phyloP scores from a whole-genome alignment of 2,113 vertebrate species.

The Perccottus glenii region DNA sequence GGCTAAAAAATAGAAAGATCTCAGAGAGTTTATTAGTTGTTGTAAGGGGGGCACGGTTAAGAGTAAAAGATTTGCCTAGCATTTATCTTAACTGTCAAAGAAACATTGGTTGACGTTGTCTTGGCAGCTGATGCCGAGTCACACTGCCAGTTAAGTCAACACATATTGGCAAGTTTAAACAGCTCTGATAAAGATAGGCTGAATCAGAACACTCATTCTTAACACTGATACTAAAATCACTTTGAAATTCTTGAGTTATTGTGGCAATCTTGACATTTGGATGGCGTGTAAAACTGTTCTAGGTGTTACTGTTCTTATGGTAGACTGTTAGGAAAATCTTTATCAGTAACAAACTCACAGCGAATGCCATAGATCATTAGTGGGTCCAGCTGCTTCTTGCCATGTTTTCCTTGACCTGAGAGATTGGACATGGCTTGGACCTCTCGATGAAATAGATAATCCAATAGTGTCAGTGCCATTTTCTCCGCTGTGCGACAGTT shows the following conservation, averaged over 20 bases:
- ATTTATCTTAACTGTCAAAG: conserved; percentile 11
- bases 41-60: conserved; percentile 15
- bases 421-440: conserved; percentile 98
- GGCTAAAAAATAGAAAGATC: too few relatives aligned
- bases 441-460: conserved; percentile 97
- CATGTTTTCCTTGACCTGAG: conserved; percentile 95
- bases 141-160: conserved; percentile 15
- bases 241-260: not conserved
- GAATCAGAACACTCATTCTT: not conserved
- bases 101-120: not conserved
- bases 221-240: too few relatives aligned
- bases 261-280: too few relatives aligned
- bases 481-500: conserved; percentile 97
- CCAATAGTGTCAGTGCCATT: conserved; percentile 94
- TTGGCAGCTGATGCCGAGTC: conserved; percentile 5
- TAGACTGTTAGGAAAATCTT: not conserved
- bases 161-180: conserved; percentile 5
- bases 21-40: conserved; percentile 50
- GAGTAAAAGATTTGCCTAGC: conserved; percentile 1
- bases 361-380: conserved; percentile 98
- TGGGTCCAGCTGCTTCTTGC: conserved; percentile 97
- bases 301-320: too few relatives aligned
- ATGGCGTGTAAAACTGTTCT: too few relatives aligned
- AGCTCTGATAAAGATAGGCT: not conserved
- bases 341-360: conserved; percentile 82